Conservation (phyloP, 2,797 vertebrate species). For the Mormyrus proboscirostris region DNA sequence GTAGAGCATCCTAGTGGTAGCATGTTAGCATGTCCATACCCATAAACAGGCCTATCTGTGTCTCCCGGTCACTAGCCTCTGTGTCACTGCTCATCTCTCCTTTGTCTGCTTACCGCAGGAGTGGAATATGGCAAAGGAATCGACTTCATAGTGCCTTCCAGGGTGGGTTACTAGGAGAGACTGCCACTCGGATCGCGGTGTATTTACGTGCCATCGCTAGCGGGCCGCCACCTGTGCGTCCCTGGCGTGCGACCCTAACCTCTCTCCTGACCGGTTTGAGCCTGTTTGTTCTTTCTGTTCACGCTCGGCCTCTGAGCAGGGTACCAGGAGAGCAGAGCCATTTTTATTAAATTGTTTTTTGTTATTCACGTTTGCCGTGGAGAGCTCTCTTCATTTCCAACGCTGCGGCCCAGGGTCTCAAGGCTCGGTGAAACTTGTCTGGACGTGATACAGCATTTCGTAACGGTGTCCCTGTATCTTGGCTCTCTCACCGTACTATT, state of each 20-base stretch:
- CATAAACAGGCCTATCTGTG: background rate
- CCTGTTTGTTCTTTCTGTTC: background rate
- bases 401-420: constrained; percentile 37
- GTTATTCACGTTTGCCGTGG: constrained; percentile 31
- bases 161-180: constrained; percentile 8
- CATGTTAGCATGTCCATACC: background rate
- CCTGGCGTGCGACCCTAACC: background rate
- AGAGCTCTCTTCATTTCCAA: constrained; percentile 46
- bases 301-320: background rate
- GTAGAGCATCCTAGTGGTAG: background rate
- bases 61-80: background rate
- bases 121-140: constrained; percentile 12
- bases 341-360: constrained; percentile 30
- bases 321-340: background rate
- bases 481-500: constrained; percentile 29
- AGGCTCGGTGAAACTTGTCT: constrained; percentile 18
- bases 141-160: constrained; percentile 28
- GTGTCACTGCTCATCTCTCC: background rate
- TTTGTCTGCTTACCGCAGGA: constrained; percentile 18
- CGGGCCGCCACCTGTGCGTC: constrained; percentile 24
- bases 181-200: background rate
- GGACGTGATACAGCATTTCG: background rate
- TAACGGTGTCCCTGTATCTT: background rate
- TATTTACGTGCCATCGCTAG: constrained; percentile 55
- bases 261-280: background rate